These are phyloP conservation scores for Orcinus orca DNA, from an alignment of 2,113 vertebrate genomes.

Conservation along the genomic window DNA sequence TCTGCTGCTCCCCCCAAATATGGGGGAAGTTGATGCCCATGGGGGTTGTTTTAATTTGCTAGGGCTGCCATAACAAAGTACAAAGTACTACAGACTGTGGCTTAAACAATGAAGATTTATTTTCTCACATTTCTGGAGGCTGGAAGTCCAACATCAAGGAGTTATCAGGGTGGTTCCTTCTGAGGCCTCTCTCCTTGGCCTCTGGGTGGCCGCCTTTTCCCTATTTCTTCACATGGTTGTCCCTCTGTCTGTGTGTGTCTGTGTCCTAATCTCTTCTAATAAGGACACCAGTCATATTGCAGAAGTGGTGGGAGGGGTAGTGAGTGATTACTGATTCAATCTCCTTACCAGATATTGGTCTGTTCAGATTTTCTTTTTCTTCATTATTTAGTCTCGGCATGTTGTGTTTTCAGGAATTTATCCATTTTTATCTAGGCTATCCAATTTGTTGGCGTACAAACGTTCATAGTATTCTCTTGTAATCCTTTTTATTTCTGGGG, in stretches of 20 bases:
- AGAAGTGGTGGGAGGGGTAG: too few relatives aligned
- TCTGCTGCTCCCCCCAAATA: neutral
- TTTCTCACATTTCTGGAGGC: neutral
- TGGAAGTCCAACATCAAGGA: neutral
- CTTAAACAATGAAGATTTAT: neutral
- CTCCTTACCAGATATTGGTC: neutral
- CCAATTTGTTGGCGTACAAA: neutral
- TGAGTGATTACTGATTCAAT: neutral
- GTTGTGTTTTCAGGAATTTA: neutral
- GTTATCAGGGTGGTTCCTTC: neutral
- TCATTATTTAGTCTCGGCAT: neutral
- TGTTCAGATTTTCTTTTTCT: neutral
- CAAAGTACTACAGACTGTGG: neutral
- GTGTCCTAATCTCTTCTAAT: neutral
- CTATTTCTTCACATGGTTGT: neutral
- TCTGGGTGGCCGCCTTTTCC: neutral
- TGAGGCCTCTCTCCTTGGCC: neutral
- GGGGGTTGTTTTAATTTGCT: neutral
- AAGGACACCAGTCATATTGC: neutral
- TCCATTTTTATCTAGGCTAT: neutral
- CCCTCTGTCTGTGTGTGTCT: neutral
- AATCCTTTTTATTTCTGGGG: neutral
- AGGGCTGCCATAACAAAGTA: neutral
- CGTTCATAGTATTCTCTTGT: neutral
- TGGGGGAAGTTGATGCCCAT: rapidly evolving